Base-by-base conservation (phyloP, 2,113 vertebrate species). In the Cephalopholis sonnerati region DNA sequence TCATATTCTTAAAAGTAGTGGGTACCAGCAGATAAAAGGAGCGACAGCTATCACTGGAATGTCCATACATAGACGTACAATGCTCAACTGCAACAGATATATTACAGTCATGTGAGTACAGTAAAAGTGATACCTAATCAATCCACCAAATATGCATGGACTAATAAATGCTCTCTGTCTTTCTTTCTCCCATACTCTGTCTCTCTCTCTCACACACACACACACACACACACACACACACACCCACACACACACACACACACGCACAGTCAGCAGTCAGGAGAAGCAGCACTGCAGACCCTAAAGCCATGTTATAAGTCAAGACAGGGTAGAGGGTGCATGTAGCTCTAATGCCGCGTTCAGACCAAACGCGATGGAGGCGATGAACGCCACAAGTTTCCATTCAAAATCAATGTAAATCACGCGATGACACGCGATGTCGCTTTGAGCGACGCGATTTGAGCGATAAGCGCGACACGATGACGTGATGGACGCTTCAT, bases 331-430 rank as follows among this genome's bases (percentile, higher is more conserved):
- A 75, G 82, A 87, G 88, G 72, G 88, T 87, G 80, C 82, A 89
- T 91, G 87, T 86, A 84, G 88, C 83, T 93, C 83, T 91, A 93
- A 93, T n/a, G n/a, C n/a, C n/a, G n/a, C n/a, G n/a, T n/a, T n/a
- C n/a, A n/a, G n/a, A n/a, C n/a, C n/a, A n/a, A n/a, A n/a, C n/a
- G n/a, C n/a, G n/a, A n/a, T n/a, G n/a, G n/a, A n/a, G n/a, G n/a
- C n/a, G n/a, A n/a, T n/a, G n/a, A n/a, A n/a, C n/a, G n/a, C n/a
- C n/a, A n/a, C n/a, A n/a, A n/a, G n/a, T n/a, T n/a, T n/a, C n/a
- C n/a, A n/a, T n/a, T n/a, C n/a, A n/a, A n/a, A n/a, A n/a, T n/a
- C n/a, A n/a, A n/a, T n/a, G n/a, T n/a, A n/a, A n/a, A n/a, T n/a
- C n/a, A n/a, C n/a, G n/a, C n/a, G n/a, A n/a, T n/a, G n/a, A n/a